Conservation (phyloP, 2,888 invertebrate genomes). For the Diaprepes abbreviatus region DNA sequence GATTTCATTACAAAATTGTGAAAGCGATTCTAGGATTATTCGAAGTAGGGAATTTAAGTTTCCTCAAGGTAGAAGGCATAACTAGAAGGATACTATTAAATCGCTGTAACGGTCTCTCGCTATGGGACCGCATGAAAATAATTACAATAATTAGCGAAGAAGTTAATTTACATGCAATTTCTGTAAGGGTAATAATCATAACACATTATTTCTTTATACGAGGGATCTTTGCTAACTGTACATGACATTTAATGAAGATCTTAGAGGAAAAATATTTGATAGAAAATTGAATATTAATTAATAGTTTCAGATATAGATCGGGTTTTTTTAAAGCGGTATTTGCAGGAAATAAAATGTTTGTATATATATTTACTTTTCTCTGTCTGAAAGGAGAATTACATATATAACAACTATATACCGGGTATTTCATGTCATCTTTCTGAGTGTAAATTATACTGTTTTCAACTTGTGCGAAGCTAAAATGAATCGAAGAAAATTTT, state of each 20-base stretch:
- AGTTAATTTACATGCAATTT: constrained; percentile 23
- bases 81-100: constrained; percentile 26
- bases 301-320: no score
- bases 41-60: constrained; percentile 7
- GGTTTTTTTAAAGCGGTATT: no score
- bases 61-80: constrained; percentile 18
- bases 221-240: neutral
- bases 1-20: neutral
- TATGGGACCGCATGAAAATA: constrained; percentile 20
- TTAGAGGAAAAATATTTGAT: no score
- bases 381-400: no score
- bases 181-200: constrained; percentile 17
- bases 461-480: no score
- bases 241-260: neutral
- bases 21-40: constrained; percentile 2
- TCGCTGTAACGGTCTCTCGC: constrained; percentile 18
- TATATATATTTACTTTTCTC: no score
- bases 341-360: no score
- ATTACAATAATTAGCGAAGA: constrained; percentile 22
- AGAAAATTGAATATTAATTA: no score
- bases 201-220: constrained; percentile 19
- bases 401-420: no score
- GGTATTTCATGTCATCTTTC: no score
- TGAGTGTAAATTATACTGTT: no score
- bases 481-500: no score